These are phyloP conservation scores for Mercenaria mercenaria DNA, from an alignment of 1,140 invertebrate species.

Conservation along the genomic window DNA sequence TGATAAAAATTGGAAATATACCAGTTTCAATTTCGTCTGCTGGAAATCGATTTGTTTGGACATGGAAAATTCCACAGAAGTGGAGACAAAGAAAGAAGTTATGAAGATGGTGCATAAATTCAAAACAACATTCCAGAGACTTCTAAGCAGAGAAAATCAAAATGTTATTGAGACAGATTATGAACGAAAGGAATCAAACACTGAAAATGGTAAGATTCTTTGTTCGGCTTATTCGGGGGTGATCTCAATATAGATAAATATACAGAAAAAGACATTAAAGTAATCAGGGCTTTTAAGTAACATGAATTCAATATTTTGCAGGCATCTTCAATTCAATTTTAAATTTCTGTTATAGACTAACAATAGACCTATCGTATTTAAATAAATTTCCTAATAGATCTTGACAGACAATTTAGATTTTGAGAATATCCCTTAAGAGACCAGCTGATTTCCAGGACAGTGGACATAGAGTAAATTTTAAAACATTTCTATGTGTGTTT, in stretches of 20 bases:
- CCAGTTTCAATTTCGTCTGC: slow-evolving; percentile 17
- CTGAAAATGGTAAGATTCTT: slow-evolving; percentile 20
- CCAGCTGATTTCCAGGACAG: no score
- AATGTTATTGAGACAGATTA: slow-evolving; percentile 49
- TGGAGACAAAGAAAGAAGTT: slow-evolving; percentile 31
- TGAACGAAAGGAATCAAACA: slow-evolving; percentile 11
- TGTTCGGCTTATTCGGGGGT: not conserved
- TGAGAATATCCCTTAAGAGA: not conserved
- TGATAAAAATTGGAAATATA: not conserved
- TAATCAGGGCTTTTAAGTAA: no score
- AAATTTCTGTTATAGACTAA: no score
- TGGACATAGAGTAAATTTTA: no score
- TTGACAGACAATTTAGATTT: not conserved
- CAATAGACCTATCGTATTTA: no score
- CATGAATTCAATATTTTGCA: no score
- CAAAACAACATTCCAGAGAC: slow-evolving; percentile 44
- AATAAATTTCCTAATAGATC: no score
- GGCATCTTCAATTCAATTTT: no score
- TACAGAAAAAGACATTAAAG: no score
- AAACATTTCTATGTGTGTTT: no score
- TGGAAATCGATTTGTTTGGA: not conserved
- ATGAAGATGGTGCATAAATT: slow-evolving; percentile 57
- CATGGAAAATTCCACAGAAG: slow-evolving; percentile 39
- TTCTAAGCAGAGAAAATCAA: slow-evolving; percentile 22
- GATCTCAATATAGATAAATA: not conserved